Evolutionary conservation across 2,797 vertebrate genomes (phyloP), one percentile per base, ranked within the genome.

Genomic region (Enteromius trimaculatus): DNA sequence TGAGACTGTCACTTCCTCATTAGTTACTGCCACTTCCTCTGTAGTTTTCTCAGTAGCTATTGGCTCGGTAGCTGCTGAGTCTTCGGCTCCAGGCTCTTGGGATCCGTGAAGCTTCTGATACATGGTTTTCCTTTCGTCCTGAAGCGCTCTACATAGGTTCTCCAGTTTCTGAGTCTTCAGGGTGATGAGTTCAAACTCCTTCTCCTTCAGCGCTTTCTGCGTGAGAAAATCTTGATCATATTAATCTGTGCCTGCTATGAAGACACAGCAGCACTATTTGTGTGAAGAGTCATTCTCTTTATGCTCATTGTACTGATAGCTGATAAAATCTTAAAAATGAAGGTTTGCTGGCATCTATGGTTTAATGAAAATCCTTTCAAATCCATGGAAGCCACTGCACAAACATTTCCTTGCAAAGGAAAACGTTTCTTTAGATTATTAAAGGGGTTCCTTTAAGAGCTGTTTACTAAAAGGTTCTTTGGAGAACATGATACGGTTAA

Each of bases 91-190:
- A 34, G 84, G 85, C 88, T 84, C 62, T 80, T 76, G 87, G 6
- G 93, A 94, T 82, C 94, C 95, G 89, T 96, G 95, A 26, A 96
- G 94, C 93, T 97, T 98, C 90, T 94, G 95, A 85, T 93, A 95
- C 26, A 98, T 92, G 83, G 92, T 95, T 51, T 96, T 98, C 88
- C 98, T 96, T 91, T 99, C 97, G 76, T 97, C 97, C 85, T 99
- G 98, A 90, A 99, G 91, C 70, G 97, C 98, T 78, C 98, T 94
- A 85, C 98, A 99, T 58, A 99, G 96, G 64, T 96, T 99, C 92
- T 99, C 98, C 66, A 99, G 91, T 88, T 97, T 97, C 91, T 97
- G 95, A 82, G 96, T 99, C 94, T 99, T 99, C 88, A 95, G 81
- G 69, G 93, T 79, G 0, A 97, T 92, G 81, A 98, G 96, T 70